These are phyloP conservation scores for Nibea albiflora DNA, from an alignment of 2,113 vertebrate genomes.

Conservation along the genomic window DNA sequence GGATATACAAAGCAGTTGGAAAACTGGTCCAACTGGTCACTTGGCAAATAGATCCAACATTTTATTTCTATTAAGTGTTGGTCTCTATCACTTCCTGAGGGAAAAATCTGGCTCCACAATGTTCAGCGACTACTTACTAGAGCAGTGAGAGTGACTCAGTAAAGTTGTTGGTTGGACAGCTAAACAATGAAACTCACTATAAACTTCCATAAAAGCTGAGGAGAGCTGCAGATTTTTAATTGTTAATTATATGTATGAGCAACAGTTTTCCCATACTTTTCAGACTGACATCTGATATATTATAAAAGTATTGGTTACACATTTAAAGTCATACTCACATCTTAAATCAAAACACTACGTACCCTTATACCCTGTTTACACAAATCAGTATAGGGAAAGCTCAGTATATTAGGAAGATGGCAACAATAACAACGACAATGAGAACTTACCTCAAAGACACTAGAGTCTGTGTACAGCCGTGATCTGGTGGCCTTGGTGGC, in stretches of 20 bases:
- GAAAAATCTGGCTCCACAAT: neutral
- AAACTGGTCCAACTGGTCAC: neutral
- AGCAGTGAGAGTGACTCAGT: neutral
- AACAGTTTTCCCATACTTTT: neutral
- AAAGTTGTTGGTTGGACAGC: neutral
- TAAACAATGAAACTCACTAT: neutral
- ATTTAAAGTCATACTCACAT: no score
- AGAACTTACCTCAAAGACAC: conserved; percentile 85
- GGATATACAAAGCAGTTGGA: neutral
- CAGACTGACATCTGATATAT: no score
- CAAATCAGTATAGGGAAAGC: no score
- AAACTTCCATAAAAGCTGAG: neutral
- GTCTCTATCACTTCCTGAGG: neutral
- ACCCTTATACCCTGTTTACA: no score
- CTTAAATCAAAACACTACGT: no score
- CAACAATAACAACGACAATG: no score
- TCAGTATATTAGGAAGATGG: no score
- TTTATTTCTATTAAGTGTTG: neutral
- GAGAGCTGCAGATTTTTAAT: neutral
- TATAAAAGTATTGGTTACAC: no score
- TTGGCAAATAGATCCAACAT: neutral
- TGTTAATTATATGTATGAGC: neutral
- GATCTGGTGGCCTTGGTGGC: conserved; percentile 69
- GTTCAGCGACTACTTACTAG: neutral
- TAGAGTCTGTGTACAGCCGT: conserved; percentile 67